These are phyloP conservation scores for Rhadina sibilatrix DNA, from an alignment of 2,113 vertebrate species.

Conservation along the genomic window DNA sequence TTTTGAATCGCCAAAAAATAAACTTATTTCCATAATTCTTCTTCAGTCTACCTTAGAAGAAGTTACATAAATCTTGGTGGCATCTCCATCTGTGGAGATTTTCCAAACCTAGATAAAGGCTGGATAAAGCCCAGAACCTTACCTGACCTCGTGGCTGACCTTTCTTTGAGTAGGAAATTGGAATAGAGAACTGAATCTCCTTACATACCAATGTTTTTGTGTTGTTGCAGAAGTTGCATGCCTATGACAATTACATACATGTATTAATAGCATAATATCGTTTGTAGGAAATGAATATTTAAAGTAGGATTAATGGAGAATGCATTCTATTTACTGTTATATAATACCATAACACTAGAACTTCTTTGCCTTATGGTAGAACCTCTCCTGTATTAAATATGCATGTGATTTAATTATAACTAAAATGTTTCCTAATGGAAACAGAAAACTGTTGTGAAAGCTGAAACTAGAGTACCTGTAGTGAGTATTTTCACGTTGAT, in stretches of 20 bases:
- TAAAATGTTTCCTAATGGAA: neutral
- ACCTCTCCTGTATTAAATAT: neutral
- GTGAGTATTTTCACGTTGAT: neutral
- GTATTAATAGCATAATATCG: neutral
- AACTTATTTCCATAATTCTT: neutral
- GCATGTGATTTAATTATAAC: neutral
- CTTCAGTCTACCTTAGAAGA: neutral
- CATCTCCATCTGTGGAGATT: neutral
- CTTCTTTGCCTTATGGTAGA: neutral
- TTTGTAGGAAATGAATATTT: neutral
- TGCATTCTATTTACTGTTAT: neutral
- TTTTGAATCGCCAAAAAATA: neutral
- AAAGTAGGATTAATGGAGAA: neutral
- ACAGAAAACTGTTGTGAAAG: neutral
- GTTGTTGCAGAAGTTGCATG: neutral
- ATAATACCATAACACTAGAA: neutral
- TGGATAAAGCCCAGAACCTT: neutral
- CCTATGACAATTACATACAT: neutral
- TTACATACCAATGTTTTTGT: neutral
- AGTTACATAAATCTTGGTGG: neutral
- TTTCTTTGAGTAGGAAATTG: neutral
- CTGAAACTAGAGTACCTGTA: neutral
- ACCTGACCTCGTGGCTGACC: neutral
- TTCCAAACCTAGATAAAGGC: neutral
- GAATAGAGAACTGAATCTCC: neutral